Conservation (phyloP, 2,888 invertebrate species). For the Isotomurus palustris region DNA sequence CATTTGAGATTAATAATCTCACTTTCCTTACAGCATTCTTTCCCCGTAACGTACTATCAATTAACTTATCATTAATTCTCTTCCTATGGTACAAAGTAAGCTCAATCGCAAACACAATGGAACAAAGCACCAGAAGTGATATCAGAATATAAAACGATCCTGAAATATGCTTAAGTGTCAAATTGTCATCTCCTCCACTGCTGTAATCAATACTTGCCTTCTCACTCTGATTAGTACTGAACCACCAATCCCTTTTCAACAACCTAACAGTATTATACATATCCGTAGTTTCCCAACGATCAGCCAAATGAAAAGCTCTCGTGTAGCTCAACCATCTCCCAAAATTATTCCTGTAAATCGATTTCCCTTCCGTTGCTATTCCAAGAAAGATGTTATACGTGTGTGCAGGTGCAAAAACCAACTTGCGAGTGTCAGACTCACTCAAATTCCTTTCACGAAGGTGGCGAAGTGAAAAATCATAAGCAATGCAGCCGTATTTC, state of each 20-base stretch:
- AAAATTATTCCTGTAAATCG: constrained; percentile 27
- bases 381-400: constrained; percentile 26
- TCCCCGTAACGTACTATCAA: neutral
- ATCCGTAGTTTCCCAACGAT: constrained; percentile 21
- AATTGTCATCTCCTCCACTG: constrained; percentile 12
- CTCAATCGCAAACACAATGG: neutral
- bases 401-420: constrained; percentile 18
- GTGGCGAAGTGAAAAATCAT: constrained; percentile 26
- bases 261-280: constrained; percentile 25
- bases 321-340: constrained; percentile 14
- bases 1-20: too few species aligned
- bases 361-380: constrained; percentile 15
- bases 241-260: constrained; percentile 31
- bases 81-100: neutral
- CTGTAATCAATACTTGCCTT: constrained; percentile 10
- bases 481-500: constrained; percentile 23
- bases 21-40: neutral
- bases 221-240: constrained; percentile 24
- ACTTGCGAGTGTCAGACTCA: constrained; percentile 16
- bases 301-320: constrained; percentile 10
- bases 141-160: constrained; percentile 21
- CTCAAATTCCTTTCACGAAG: constrained; percentile 27
- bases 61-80: neutral
- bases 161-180: constrained; percentile 26
- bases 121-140: neutral